Evolutionary conservation across 2,888 invertebrate genomes (phyloP).

Genomic region (Norana najaformis): DNA sequence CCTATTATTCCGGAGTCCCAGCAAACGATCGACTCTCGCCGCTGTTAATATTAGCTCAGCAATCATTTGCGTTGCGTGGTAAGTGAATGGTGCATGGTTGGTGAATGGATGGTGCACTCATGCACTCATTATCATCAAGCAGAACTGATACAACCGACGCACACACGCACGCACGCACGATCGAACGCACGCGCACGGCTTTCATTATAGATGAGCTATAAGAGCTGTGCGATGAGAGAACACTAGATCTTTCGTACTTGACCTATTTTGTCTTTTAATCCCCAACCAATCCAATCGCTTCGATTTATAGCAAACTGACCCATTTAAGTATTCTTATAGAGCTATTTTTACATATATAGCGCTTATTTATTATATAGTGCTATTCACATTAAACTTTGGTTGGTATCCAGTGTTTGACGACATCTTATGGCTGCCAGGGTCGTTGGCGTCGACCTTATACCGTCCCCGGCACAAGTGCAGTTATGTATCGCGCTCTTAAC

Average conservation of each 20-base stretch:
- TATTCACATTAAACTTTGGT: no score
- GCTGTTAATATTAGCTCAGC: background rate
- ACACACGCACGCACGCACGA: background rate
- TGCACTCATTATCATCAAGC: no score
- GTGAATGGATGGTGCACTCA: no score
- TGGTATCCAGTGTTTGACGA: no score
- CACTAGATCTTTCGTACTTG: background rate
- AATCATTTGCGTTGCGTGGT: background rate
- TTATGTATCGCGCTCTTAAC: no score
- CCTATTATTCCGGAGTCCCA: background rate
- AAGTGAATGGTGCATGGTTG: background rate
- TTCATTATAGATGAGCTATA: background rate
- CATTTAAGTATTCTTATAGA: background rate
- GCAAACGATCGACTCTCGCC: background rate
- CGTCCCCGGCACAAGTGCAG: no score
- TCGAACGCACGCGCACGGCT: no score
- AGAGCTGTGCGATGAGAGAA: background rate
- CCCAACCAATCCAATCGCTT: background rate
- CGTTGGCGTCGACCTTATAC: no score
- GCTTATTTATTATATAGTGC: no score
- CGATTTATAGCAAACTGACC: background rate
- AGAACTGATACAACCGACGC: no score
- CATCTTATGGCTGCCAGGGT: no score
- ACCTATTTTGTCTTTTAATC: background rate
- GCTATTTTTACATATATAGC: background rate